Percentiles rank a stretch among this genome's conserved stretches.
Conservation (phyloP, 2,113 vertebrate genomes). For the Mastomys coucha region DNA sequence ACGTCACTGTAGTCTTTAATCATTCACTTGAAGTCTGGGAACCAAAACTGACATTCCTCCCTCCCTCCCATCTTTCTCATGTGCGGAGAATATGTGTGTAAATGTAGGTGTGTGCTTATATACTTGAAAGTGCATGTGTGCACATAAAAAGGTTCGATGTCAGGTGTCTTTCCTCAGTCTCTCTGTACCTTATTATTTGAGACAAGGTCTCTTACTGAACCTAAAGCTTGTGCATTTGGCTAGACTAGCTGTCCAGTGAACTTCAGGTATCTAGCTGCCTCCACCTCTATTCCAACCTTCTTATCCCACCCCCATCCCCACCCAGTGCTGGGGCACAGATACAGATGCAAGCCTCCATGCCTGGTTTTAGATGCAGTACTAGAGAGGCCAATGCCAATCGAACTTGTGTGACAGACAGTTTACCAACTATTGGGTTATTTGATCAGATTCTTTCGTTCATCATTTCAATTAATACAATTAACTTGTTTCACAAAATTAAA, state of each 20-base stretch:
- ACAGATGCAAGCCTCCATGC: not conserved
- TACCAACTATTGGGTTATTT: slow-evolving; percentile 12
- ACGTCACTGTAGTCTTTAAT: slow-evolving; percentile 37
- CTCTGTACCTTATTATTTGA: not conserved
- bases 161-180: not conserved
- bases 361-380: not conserved
- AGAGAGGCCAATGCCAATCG: not conserved
- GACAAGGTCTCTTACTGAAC: not conserved
- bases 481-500: slow-evolving; percentile 33
- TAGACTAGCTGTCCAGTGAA: not conserved
- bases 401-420: too few relatives aligned
- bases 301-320: not conserved
- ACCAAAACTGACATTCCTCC: not conserved
- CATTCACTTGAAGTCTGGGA: not conserved
- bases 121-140: not conserved
- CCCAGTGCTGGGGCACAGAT: too few relatives aligned
- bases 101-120: not conserved
- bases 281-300: not conserved
- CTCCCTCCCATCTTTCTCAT: not conserved
- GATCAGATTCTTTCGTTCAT: slow-evolving; percentile 9
- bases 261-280: too few relatives aligned
- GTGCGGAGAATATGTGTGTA: not conserved
- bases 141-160: not conserved
- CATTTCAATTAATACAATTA: slow-evolving; percentile 22
- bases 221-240: not conserved